Evolutionary conservation across 2,888 invertebrate genomes (phyloP), one percentile per base, ranked within the genome.

Genomic region (Alentia gelatinosa): DNA sequence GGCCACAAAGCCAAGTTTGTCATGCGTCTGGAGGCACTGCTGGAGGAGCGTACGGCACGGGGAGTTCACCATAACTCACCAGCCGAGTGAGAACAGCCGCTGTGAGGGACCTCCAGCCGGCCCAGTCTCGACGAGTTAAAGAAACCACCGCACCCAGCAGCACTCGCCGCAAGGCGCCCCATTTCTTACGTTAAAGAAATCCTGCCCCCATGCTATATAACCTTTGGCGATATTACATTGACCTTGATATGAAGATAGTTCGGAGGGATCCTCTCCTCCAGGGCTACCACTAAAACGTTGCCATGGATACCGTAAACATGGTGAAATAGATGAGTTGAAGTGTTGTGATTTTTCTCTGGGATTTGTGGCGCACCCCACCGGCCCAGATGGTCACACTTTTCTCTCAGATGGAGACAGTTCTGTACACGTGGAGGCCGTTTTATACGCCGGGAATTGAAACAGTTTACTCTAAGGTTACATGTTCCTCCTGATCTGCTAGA

Each of bases 141-240:
- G n/a, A n/a, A n/a, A n/a, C n/a, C n/a, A n/a, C n/a, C n/a, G n/a
- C n/a, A n/a, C n/a, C n/a, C n/a, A n/a, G n/a, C n/a, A n/a, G n/a
- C n/a, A n/a, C n/a, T n/a, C n/a, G n/a, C n/a, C n/a, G n/a, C n/a
- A n/a, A n/a, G n/a, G n/a, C n/a, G n/a, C n/a, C n/a, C n/a, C n/a
- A n/a, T n/a, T n/a, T n/a, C n/a, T n/a, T n/a, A n/a, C n/a, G n/a
- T n/a, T n/a, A n/a, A n/a, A n/a, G n/a, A n/a, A n/a, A n/a, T n/a
- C 47, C 47, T n/a, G 23, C 56, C 5, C 9, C 19, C 5, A 19
- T n/a, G 5, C 56, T 1, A 3, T 12, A 19, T 56, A n/a, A 56
- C 56, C 56, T 56, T n/a, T 56, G 56, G 56, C n/a, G 56, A 56
- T 56, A 56, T 56, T 56, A 56, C 56, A n/a, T n/a, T 56, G 56